Base-by-base conservation (phyloP, 1,140 invertebrate genomes). In the Orchestia grillus region DNA sequence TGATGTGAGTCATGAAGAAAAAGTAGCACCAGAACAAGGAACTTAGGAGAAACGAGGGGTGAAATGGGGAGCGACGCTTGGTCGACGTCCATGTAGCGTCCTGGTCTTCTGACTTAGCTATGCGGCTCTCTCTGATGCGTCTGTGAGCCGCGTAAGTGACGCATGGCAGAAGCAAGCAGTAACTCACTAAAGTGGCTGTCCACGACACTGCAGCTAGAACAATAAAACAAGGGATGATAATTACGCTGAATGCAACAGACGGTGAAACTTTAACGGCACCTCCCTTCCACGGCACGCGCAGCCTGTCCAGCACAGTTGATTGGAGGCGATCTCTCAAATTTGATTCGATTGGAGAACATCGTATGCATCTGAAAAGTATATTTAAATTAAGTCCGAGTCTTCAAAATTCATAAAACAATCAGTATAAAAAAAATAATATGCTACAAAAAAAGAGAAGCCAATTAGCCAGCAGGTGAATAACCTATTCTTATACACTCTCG, bases 1-100 rank as follows among this genome's bases (percentile, higher is more conserved):
- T 94, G 3, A 94, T 44, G 4, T 94, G 92, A 44, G 92, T 94
- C 92, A 94, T 94, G 92, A 45, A 94, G 92, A 94, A 94, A 45
- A 94, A 94, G 36, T 94, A 94, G 92, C 92, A 94, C 92, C 92
- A 94, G 41, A 94, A 94, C 6, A 94, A 44, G 40, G 43, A 94
- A 36, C 92, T 94, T n/a, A 94, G 36, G 36, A 94, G 44, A 44
- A 94, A 94, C 23, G 92, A 44, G 11, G 44, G 43, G 40, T 94
- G 44, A 40, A 94, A 94, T 44, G 43, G 0, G 36, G 92, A 94
- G 44, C 92, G 92, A 36, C 44, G 92, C 36, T 40, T 47, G 6
- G 44, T n/a, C 44, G 43, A 44, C 44, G 41, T 94, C 43, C 43
- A n/a, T 40, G 47, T 47, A 45, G 36, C 36, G 36, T 94, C 36